A percentile compares a stretch with the other conserved stretches of the same genome.
Evolutionary conservation across 2,888 invertebrate genomes (phyloP).

Genomic region (Busseola fusca): DNA sequence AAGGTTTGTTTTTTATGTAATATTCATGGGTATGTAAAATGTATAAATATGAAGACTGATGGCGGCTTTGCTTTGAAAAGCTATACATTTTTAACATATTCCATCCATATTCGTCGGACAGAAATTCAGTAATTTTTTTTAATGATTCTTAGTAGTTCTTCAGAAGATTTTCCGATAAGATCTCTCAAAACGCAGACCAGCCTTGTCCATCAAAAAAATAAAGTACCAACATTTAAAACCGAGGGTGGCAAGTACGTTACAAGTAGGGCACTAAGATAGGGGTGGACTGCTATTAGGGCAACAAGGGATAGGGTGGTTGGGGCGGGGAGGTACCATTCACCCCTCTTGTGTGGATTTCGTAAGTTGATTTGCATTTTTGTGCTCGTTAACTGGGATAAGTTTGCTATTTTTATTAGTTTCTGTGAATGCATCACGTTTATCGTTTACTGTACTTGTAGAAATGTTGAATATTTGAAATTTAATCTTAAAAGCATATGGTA

Average conservation of each 20-base stretch:
- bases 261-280: slow-evolving; percentile 73
- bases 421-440: not conserved
- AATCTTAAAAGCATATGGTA: too few relatives aligned
- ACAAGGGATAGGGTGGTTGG: slow-evolving; percentile 76
- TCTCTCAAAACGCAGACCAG: slow-evolving; percentile 7
- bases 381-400: slow-evolving; percentile 58
- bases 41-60: not conserved
- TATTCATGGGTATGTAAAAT: not conserved
- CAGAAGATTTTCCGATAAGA: not conserved
- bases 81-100: too few relatives aligned
- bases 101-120: too few relatives aligned
- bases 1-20: not conserved
- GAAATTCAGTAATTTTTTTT: too few relatives aligned
- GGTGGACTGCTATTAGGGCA: slow-evolving; percentile 79
- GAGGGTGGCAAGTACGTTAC: slow-evolving; percentile 71
- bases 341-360: slow-evolving; percentile 66
- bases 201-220: slow-evolving; percentile 52
- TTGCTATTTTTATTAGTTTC: slow-evolving; percentile 59
- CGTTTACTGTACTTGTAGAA: not conserved
- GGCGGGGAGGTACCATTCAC: slow-evolving; percentile 70
- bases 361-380: slow-evolving; percentile 85
- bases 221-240: slow-evolving; percentile 56
- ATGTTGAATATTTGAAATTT: not conserved
- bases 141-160: too few relatives aligned
- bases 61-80: not conserved